Conservation (phyloP, 1,140 invertebrate genomes). For the Tetraneura akinire region DNA sequence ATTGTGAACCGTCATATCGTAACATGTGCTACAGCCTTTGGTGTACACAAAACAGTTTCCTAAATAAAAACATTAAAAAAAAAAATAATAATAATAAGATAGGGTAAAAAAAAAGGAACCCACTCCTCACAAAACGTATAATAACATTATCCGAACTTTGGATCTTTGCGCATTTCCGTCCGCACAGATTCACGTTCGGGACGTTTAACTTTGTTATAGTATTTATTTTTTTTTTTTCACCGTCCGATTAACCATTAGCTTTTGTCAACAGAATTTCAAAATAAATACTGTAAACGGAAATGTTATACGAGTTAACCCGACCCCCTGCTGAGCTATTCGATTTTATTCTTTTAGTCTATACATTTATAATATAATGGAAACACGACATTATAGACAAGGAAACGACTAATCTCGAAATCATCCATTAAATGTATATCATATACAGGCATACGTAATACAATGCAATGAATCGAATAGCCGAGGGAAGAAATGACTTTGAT, state of each 20-base stretch:
- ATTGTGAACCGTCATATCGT: conserved; percentile 30
- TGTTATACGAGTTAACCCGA: not conserved
- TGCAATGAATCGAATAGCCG: not conserved
- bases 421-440: not conserved
- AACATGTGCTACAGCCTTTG: conserved; percentile 46
- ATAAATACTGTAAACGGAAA: not conserved
- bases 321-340: conserved; percentile 23
- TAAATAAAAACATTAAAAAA: conserved; percentile 30
- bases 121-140: not conserved
- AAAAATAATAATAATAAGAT: conserved; percentile 34
- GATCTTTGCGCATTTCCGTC: conserved; percentile 37
- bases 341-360: conserved; percentile 19
- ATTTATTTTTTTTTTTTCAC: not conserved
- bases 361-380: no score
- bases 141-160: conserved; percentile 45
- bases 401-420: not conserved
- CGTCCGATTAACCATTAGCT: conserved; percentile 45
- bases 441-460: no score
- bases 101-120: conserved; percentile 23
- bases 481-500: not conserved
- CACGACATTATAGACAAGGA: not conserved
- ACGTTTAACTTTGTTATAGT: conserved; percentile 39
- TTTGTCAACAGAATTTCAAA: conserved; percentile 12
- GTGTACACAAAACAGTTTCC: conserved; percentile 28
- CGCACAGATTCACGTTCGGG: not conserved